Evolutionary conservation across 1,140 invertebrate species (phyloP).

Genomic region (Rhagoletis pomonella): DNA sequence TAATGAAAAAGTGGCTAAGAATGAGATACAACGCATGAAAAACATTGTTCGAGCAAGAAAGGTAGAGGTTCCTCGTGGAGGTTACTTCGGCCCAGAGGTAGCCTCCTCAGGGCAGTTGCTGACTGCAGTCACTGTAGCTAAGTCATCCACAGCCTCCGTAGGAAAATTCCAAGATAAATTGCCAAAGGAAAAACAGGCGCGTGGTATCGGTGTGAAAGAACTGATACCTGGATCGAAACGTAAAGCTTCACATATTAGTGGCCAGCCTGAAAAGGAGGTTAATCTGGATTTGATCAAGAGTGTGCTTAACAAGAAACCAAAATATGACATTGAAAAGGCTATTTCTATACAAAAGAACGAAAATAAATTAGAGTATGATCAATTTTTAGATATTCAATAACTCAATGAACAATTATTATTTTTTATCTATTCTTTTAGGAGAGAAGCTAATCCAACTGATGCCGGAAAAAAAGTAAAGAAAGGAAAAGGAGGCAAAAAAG

Average conservation of each 20-base stretch:
- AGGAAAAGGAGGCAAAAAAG: constrained; percentile 68
- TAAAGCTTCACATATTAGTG: constrained; percentile 78
- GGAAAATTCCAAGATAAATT: constrained; percentile 93
- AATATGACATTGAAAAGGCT: constrained; percentile 85
- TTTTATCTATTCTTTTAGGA: constrained; percentile 58
- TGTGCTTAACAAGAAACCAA: constrained; percentile 85
- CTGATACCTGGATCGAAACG: constrained; percentile 80
- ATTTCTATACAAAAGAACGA: constrained; percentile 79
- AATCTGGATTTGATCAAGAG: constrained; percentile 85
- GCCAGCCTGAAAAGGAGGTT: constrained; percentile 80
- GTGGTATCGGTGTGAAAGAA: constrained; percentile 78
- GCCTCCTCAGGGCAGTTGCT: constrained; percentile 79
- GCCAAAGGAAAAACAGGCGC: constrained; percentile 85
- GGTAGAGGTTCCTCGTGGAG: constrained; percentile 86
- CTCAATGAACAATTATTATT: constrained; percentile 7
- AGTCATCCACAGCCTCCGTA: constrained; percentile 91
- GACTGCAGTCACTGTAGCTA: constrained; percentile 86
- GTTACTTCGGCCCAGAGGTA: constrained; percentile 83
- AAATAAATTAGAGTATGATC: constrained; percentile 80
- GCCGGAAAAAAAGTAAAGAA: constrained; percentile 58
- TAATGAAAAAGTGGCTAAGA: constrained; percentile 93
- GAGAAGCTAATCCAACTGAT: constrained; percentile 68
- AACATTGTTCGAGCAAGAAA: constrained; percentile 92
- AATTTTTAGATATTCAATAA: background rate
- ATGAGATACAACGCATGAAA: constrained; percentile 93